These are phyloP conservation scores for Euzetes globulus DNA, from an alignment of 2,888 invertebrate species.

Conservation along the genomic window DNA sequence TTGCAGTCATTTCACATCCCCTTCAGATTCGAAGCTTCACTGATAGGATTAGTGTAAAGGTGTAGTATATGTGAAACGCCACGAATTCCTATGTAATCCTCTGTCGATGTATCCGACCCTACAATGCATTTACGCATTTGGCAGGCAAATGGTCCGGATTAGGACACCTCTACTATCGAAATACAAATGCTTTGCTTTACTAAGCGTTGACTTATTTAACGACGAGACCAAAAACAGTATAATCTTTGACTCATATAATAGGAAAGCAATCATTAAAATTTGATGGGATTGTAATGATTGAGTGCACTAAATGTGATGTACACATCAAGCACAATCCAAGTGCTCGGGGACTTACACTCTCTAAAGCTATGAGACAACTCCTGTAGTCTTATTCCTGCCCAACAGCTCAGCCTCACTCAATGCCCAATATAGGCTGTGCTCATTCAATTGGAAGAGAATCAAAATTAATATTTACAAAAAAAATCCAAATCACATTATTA, in stretches of 20 bases:
- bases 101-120: slow-evolving; percentile 12
- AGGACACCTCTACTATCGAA: slow-evolving; percentile 8
- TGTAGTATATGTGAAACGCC: slow-evolving; percentile 27
- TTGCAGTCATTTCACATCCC: slow-evolving; percentile 25
- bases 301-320: slow-evolving; percentile 20
- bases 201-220: slow-evolving; percentile 25
- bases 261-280: slow-evolving; percentile 34
- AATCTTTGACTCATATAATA: slow-evolving; percentile 27
- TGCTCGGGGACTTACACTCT: slow-evolving; percentile 22
- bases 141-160: slow-evolving; percentile 12
- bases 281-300: slow-evolving; percentile 28
- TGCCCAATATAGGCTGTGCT: not conserved
- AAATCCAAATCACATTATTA: not conserved
- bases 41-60: slow-evolving; percentile 28
- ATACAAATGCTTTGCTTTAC: not conserved
- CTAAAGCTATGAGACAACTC: not conserved
- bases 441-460: too few relatives aligned
- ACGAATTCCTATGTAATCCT: slow-evolving; percentile 21
- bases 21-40: slow-evolving; percentile 20
- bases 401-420: not conserved
- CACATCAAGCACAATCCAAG: not conserved
- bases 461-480: slow-evolving; percentile 1
- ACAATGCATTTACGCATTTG: slow-evolving; percentile 24
- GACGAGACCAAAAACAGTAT: slow-evolving; percentile 26
- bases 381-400: not conserved